A percentile compares a stretch with the other conserved stretches of the same genome.
Conservation (phyloP, 2,888 invertebrate species). For the Melitaea athalia region DNA sequence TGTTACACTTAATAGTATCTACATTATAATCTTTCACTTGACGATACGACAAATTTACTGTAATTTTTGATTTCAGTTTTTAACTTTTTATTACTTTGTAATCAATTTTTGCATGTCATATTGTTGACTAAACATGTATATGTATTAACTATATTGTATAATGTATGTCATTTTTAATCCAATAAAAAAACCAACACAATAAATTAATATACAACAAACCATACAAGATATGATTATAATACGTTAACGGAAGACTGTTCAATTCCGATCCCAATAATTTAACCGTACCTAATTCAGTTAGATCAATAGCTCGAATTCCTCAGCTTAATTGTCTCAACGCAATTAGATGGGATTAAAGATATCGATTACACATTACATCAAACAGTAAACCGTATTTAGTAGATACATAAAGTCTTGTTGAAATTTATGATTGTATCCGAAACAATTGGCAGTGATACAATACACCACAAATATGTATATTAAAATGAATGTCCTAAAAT, state of each 20-base stretch:
- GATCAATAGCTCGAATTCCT: conserved; percentile 25
- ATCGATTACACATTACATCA: conserved; percentile 8
- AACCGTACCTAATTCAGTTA: conserved; percentile 30
- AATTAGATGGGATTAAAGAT: conserved; percentile 20
- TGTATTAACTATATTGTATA: too few relatives aligned
- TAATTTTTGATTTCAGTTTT: too few relatives aligned
- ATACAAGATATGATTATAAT: neutral
- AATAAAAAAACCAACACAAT: neutral
- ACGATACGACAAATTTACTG: too few relatives aligned
- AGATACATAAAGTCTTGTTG: neutral
- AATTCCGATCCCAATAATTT: conserved; percentile 24
- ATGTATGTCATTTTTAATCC: neutral
- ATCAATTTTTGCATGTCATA: too few relatives aligned
- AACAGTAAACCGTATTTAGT: neutral
- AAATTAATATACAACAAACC: neutral
- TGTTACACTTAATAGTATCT: too few relatives aligned
- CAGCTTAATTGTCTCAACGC: conserved; percentile 29
- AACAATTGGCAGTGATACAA: too few relatives aligned
- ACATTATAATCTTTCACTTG: too few relatives aligned
- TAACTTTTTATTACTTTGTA: too few relatives aligned
- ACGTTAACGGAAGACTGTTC: neutral
- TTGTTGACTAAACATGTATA: too few relatives aligned
- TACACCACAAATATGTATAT: too few relatives aligned
- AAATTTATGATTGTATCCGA: neutral
- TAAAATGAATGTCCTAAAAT: too few relatives aligned